Percentiles rank a stretch among this genome's conserved stretches.
Evolutionary conservation across 2,888 invertebrate species (phyloP).

Genomic region (Thera britannica): DNA sequence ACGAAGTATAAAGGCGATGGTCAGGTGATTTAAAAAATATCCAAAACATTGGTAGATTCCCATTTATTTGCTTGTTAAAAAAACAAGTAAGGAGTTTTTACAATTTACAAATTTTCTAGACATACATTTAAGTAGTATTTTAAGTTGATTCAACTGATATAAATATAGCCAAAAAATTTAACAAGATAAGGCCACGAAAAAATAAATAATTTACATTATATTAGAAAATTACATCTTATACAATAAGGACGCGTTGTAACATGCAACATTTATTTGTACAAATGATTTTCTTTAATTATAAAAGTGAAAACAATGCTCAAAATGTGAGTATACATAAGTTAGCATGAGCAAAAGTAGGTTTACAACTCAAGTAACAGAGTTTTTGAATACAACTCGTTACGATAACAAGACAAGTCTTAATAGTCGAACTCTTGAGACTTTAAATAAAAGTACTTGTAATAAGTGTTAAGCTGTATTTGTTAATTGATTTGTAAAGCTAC

Average conservation of each 20-base stretch:
- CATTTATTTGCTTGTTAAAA: not conserved
- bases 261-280: constrained; percentile 29
- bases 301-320: constrained; percentile 15
- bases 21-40: not conserved
- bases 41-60: not conserved
- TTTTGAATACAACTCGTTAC: not conserved
- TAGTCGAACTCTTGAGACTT: too few species aligned
- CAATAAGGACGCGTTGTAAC: constrained; percentile 38
- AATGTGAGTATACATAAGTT: not conserved
- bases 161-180: constrained; percentile 41
- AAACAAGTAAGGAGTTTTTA: not conserved
- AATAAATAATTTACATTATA: constrained; percentile 44
- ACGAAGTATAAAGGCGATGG: not conserved
- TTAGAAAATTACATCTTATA: constrained; percentile 35
- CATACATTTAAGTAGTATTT: constrained; percentile 9
- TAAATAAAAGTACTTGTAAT: too few species aligned
- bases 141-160: constrained; percentile 12
- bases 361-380: not conserved
- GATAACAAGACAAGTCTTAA: too few species aligned
- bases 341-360: constrained; percentile 11
- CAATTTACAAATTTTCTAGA: constrained; percentile 1
- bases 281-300: constrained; percentile 10
- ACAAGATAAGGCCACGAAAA: constrained; percentile 54
- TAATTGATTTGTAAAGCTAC: not conserved
- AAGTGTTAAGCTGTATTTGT: not conserved